Base-by-base conservation (phyloP, 2,888 invertebrate species). In the Drosophila eohydei region DNA sequence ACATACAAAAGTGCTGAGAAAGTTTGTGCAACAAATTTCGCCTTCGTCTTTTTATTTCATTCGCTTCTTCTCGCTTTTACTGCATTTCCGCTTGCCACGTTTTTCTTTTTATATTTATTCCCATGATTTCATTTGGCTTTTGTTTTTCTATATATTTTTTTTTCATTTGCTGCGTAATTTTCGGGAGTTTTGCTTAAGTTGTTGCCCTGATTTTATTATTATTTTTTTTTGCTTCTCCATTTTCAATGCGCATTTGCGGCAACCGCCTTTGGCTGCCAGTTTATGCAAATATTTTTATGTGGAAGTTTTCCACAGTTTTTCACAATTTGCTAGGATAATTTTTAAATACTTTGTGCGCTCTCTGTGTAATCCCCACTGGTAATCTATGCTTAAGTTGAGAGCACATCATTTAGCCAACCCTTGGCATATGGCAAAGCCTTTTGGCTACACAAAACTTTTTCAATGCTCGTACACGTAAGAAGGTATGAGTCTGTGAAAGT, bases 1-100 rank as follows among this genome's bases (percentile, higher is more conserved):
- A 34, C 71, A 75, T 55, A 78, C 70, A 75, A 74, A 82, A 81
- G 74, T 78, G 76, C 83, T 76, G 81, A 71, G 71, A 88, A 88
- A 79, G 83, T 80, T 81, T 80, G 83, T 70, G 86, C 79, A 85
- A 71, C 86, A 89, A 89, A 78, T 84, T 88, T 66, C 32, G 44
- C 44, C 26, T 80, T 28, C 52, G 36, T 76, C 68, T 69, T 70
- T 69, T 65, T 71, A 43, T 43, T 32, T 55, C 36, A 7, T 28
- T 28, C 9, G 26, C 5, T 14, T 59, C 57, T 55, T 58, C 61
- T 75, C 50, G 64, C 16, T 46, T 48, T 52, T 63, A 30, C 67
- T 71, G 64, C 55, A 71, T 57, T 74, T 52, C n/a, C 51, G 21
- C 21, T 58, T 50, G 57, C 43, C 11, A 46, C 58, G 36, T 2